phyloP scores from a whole-genome alignment of 2,797 vertebrate genomes.

The Pseudomugil gertrudae region DNA sequence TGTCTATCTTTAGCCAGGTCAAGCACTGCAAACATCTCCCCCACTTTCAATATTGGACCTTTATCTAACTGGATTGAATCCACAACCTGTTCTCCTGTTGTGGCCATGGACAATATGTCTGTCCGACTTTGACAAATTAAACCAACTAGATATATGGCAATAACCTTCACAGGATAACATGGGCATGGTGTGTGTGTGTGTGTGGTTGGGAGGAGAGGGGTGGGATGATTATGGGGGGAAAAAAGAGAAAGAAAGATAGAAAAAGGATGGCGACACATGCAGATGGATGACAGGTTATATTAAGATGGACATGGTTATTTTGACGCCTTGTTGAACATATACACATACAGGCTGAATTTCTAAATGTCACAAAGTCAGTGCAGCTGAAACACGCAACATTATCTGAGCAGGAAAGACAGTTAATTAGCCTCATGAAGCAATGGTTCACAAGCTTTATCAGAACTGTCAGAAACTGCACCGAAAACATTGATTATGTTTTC shows the following conservation, averaged over 20 bases:
- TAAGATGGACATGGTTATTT: slow-evolving; percentile 36
- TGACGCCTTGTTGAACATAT: slow-evolving; percentile 30
- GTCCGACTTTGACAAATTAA: slow-evolving; percentile 80
- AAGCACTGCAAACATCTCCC: slow-evolving; percentile 15
- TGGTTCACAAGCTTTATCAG: slow-evolving; percentile 9
- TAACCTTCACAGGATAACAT: slow-evolving; percentile 74
- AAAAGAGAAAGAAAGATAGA: slow-evolving; percentile 12
- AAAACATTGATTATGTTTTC: not conserved
- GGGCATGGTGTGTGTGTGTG: slow-evolving; percentile 1
- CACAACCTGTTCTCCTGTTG: slow-evolving; percentile 40
- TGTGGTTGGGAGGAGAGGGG: no score
- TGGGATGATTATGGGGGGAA: slow-evolving; percentile 2
- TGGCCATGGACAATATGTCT: slow-evolving; percentile 62
- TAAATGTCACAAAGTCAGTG: slow-evolving; percentile 46
- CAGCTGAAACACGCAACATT: slow-evolving; percentile 24
- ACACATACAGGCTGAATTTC: slow-evolving; percentile 20
- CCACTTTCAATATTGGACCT: slow-evolving; percentile 42
- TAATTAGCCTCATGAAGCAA: slow-evolving; percentile 22
- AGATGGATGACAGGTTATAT: slow-evolving; percentile 54
- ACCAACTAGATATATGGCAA: slow-evolving; percentile 75
- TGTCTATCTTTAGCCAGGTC: slow-evolving; percentile 14
- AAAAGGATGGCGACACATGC: slow-evolving; percentile 16
- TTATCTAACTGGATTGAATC: slow-evolving; percentile 31
- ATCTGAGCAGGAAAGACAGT: slow-evolving; percentile 14
- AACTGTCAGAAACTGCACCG: slow-evolving; percentile 5